These are phyloP conservation scores for Metellina segmentata DNA, from an alignment of 2,888 invertebrate genomes.

Conservation along the genomic window DNA sequence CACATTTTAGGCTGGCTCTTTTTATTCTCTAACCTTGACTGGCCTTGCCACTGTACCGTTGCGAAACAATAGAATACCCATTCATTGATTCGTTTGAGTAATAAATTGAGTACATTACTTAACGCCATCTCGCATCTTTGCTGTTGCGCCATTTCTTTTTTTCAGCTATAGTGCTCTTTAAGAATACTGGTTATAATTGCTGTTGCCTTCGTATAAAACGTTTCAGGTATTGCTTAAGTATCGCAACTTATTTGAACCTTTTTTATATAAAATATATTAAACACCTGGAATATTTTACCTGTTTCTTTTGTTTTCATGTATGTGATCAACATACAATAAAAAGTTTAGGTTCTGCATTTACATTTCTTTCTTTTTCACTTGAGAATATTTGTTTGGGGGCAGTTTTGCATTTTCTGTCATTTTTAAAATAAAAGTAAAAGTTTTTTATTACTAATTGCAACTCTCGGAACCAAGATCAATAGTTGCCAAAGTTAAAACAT, in stretches of 20 bases:
- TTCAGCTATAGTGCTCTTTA: neutral
- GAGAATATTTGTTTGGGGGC: too few species aligned
- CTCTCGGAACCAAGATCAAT: too few species aligned
- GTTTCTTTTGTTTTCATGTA: neutral
- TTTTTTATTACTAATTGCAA: too few species aligned
- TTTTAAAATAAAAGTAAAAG: too few species aligned
- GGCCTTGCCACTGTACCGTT: slow-evolving; percentile 62
- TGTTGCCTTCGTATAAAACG: neutral
- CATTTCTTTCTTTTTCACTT: too few species aligned
- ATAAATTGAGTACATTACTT: slow-evolving; percentile 21
- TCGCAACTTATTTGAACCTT: neutral
- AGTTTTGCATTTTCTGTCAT: too few species aligned
- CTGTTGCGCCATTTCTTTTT: neutral
- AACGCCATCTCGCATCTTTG: slow-evolving; percentile 5
- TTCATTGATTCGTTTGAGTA: slow-evolving; percentile 35
- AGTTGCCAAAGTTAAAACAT: too few species aligned
- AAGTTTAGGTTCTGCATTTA: too few species aligned
- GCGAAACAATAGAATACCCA: slow-evolving; percentile 38
- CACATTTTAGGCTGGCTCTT: slow-evolving; percentile 1
- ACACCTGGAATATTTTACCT: neutral
- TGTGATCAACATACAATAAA: too few species aligned
- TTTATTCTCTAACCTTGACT: slow-evolving; percentile 67
- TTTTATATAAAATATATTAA: too few species aligned
- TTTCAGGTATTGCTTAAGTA: neutral
- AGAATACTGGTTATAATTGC: neutral